Evolutionary conservation across 2,888 invertebrate genomes (phyloP).

Genomic region (Diabrotica balteata): DNA sequence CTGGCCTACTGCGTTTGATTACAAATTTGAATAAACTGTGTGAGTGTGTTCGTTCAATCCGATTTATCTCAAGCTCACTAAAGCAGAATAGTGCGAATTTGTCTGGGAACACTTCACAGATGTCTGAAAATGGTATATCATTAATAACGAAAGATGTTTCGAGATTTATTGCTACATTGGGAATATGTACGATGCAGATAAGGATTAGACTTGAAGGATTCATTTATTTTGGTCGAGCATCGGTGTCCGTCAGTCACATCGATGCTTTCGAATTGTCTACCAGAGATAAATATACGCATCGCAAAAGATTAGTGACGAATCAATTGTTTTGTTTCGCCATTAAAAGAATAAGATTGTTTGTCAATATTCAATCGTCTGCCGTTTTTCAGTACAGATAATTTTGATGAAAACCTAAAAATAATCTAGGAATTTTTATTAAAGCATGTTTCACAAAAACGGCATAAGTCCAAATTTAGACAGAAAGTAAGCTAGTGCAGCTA

Average conservation of each 20-base stretch:
- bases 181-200: not conserved
- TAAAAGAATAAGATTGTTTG: no score
- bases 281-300: no score
- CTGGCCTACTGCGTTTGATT: slow-evolving; percentile 20
- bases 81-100: slow-evolving; percentile 20
- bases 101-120: slow-evolving; percentile 15
- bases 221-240: not conserved
- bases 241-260: not conserved
- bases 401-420: no score
- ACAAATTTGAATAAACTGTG: slow-evolving; percentile 30
- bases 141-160: slow-evolving; percentile 9
- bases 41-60: slow-evolving; percentile 6
- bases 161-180: slow-evolving; percentile 2
- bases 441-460: no score
- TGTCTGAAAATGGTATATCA: slow-evolving; percentile 9
- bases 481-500: no score
- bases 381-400: no score
- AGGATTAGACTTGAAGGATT: not conserved
- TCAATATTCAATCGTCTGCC: no score
- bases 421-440: no score
- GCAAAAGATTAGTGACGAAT: no score
- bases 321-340: no score
- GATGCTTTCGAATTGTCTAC: not conserved
- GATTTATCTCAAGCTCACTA: slow-evolving; percentile 16
- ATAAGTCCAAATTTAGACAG: no score